A percentile compares a stretch with the other conserved stretches of the same genome.
Evolutionary conservation across 2,113 vertebrate species (phyloP).

Genomic region (Xiphophorus couchianus): DNA sequence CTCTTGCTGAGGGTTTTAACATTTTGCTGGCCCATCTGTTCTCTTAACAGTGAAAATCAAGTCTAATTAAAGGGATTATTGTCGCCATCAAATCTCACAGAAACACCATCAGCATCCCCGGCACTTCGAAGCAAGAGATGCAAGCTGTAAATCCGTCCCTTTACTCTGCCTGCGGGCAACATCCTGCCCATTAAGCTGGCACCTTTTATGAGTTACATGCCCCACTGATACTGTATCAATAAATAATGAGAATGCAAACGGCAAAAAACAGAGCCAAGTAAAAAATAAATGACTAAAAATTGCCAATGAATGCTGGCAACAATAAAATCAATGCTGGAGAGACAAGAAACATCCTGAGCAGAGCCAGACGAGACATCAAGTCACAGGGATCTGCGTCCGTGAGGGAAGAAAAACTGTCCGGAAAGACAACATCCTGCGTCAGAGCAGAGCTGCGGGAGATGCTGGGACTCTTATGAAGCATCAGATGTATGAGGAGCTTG

Average conservation of each 20-base stretch:
- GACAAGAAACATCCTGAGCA: slow-evolving; percentile 28
- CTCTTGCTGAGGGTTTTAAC: slow-evolving; percentile 13
- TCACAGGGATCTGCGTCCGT: slow-evolving; percentile 26
- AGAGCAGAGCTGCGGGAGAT: slow-evolving; percentile 41
- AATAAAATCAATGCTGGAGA: slow-evolving; percentile 62
- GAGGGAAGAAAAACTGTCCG: slow-evolving; percentile 20
- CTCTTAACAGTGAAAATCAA: slow-evolving; percentile 46
- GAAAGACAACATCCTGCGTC: slow-evolving; percentile 19
- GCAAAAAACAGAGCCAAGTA: slow-evolving; percentile 34
- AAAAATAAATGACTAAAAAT: slow-evolving; percentile 21
- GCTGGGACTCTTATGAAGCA: slow-evolving; percentile 26
- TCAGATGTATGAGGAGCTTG: slow-evolving; percentile 46
- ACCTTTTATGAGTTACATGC: slow-evolving; percentile 50
- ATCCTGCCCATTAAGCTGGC: slow-evolving; percentile 48
- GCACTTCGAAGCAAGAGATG: slow-evolving; percentile 33
- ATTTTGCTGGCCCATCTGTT: slow-evolving; percentile 30
- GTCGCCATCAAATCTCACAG: slow-evolving; percentile 35
- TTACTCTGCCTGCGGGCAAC: slow-evolving; percentile 39
- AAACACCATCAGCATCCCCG: slow-evolving; percentile 35
- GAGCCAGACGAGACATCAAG: slow-evolving; percentile 46
- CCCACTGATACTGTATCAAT: slow-evolving; percentile 32
- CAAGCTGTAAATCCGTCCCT: slow-evolving; percentile 42
- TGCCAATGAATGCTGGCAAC: slow-evolving; percentile 43
- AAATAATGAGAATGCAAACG: slow-evolving; percentile 54
- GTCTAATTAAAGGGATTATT: slow-evolving; percentile 59